Evolutionary conservation across 1,140 invertebrate species (phyloP).

Genomic region (Rhopalosiphum padi): DNA sequence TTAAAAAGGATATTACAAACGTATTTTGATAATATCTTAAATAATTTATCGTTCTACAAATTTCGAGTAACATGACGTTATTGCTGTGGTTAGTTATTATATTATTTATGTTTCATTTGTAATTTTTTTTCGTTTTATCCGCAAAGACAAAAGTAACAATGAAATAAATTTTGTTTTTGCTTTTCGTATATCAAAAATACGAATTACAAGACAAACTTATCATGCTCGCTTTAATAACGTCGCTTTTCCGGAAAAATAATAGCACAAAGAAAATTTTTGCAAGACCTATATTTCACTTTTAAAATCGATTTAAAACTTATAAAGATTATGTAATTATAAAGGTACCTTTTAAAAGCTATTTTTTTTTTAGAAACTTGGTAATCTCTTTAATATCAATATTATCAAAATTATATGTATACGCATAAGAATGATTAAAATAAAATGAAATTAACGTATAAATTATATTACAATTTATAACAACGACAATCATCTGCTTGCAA

Average conservation of each 20-base stretch:
- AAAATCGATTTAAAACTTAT: background rate
- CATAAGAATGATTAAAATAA: background rate
- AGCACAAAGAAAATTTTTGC: background rate
- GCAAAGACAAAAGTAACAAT: background rate
- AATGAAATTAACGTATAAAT: background rate
- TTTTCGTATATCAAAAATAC: background rate
- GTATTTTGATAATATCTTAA: conserved; percentile 5
- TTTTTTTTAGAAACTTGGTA: background rate
- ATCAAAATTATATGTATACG: background rate
- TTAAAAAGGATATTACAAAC: background rate
- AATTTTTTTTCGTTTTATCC: background rate
- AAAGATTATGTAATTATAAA: background rate
- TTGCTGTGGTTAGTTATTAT: background rate
- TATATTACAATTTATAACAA: background rate
- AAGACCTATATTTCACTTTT: background rate
- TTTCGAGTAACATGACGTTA: background rate
- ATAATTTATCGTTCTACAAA: background rate
- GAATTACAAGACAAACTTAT: background rate
- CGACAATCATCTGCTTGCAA: background rate
- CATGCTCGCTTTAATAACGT: background rate
- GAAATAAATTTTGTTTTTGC: background rate
- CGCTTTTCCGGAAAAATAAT: background rate
- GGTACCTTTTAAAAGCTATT: background rate
- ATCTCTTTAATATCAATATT: background rate
- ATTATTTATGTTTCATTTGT: background rate